phyloP scores from a whole-genome alignment of 2,888 invertebrate genomes.

The Meandrusa payeni region DNA sequence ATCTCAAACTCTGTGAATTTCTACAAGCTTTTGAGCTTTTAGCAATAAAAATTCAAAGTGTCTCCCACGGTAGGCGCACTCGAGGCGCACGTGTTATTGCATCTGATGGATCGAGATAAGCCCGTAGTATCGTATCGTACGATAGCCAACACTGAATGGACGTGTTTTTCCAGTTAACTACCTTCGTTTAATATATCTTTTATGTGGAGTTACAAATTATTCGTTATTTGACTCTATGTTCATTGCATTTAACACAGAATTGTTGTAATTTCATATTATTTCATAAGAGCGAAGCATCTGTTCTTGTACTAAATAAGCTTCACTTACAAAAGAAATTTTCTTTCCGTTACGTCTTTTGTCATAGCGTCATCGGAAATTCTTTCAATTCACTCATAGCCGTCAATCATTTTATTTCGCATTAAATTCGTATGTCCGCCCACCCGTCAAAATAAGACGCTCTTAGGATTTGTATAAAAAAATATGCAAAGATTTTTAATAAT shows the following conservation, averaged over 20 bases:
- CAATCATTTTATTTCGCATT: slow-evolving; percentile 60
- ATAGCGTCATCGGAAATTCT: slow-evolving; percentile 32
- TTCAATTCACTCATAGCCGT: slow-evolving; percentile 46
- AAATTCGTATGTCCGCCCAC: slow-evolving; percentile 58
- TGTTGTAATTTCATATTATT: slow-evolving; percentile 11
- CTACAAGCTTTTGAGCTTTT: no score
- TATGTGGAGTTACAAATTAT: no score
- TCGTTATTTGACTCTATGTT: no score
- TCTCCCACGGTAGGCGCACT: slow-evolving; percentile 77
- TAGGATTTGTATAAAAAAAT: no score
- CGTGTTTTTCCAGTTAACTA: slow-evolving; percentile 73
- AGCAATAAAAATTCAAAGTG: slow-evolving; percentile 33
- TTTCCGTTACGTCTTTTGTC: slow-evolving; percentile 46
- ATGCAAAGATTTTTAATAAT: no score
- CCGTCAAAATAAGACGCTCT: slow-evolving; percentile 36
- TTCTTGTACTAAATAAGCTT: slow-evolving; percentile 41
- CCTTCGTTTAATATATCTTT: no score
- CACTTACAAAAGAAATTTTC: slow-evolving; percentile 43
- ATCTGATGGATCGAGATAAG: slow-evolving; percentile 70
- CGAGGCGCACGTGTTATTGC: slow-evolving; percentile 74
- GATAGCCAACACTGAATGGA: slow-evolving; percentile 55
- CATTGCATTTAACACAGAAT: no score
- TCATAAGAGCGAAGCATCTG: no score
- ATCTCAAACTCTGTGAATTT: no score
- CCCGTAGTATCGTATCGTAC: slow-evolving; percentile 62